phyloP scores from a whole-genome alignment of 2,888 invertebrate genomes.

The Heliconius ethilla region DNA sequence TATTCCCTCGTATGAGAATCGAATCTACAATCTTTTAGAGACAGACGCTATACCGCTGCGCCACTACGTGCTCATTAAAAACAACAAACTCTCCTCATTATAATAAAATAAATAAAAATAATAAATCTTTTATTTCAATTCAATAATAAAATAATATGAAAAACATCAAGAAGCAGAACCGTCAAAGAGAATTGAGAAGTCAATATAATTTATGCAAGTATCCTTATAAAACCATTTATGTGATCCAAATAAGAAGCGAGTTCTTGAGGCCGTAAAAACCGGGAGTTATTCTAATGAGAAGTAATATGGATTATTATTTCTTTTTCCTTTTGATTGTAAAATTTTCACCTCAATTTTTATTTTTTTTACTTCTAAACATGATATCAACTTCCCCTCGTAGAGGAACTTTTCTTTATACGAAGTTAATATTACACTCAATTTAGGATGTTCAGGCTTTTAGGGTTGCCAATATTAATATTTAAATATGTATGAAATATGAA shows the following conservation, averaged over 20 bases:
- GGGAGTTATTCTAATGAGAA: constrained; percentile 25
- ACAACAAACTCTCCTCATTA: neutral
- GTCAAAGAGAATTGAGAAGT: neutral
- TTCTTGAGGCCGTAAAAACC: constrained; percentile 18
- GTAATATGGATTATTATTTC: constrained; percentile 24
- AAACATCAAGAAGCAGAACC: neutral
- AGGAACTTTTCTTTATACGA: constrained; percentile 33
- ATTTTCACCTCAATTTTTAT: constrained; percentile 29
- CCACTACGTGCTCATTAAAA: neutral
- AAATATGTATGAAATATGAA: neutral
- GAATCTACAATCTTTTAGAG: neutral
- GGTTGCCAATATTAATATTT: constrained; percentile 8
- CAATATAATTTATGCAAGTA: constrained; percentile 22
- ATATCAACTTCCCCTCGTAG: constrained; percentile 30
- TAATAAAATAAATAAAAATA: neutral
- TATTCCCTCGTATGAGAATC: neutral
- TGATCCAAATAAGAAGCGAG: constrained; percentile 6
- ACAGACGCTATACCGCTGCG: neutral
- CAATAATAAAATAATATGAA: neutral
- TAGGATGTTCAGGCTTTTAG: constrained; percentile 35
- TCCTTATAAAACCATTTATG: constrained; percentile 18
- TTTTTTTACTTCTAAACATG: constrained; percentile 25
- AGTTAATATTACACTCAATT: constrained; percentile 40
- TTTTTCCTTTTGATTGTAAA: constrained; percentile 26
- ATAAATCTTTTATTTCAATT: neutral